Conservation (phyloP, 2,888 invertebrate genomes). For the Achlya flavicornis region DNA sequence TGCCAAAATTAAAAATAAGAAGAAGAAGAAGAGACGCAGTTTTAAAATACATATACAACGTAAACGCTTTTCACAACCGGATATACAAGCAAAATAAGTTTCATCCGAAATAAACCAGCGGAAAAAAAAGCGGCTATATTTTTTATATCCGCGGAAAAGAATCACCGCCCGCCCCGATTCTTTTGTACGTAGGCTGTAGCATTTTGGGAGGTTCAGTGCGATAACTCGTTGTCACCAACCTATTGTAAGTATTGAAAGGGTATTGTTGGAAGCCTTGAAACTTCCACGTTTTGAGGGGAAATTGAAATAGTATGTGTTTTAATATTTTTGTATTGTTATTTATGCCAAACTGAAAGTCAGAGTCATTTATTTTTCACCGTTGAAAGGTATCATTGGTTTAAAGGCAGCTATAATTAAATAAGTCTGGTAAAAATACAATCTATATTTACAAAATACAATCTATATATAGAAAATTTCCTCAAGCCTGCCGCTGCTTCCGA, state of each 20-base stretch:
- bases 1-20: too few species aligned
- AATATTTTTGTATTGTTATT: slow-evolving; percentile 8
- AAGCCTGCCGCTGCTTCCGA: too few species aligned
- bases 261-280: slow-evolving; percentile 23
- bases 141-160: background rate
- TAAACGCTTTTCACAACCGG: background rate
- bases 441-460: too few species aligned
- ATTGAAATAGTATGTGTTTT: slow-evolving; percentile 44
- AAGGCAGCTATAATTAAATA: too few species aligned
- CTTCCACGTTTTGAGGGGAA: slow-evolving; percentile 26
- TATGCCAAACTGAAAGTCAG: too few species aligned
- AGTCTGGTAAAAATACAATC: too few species aligned
- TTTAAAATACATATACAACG: slow-evolving; percentile 8
- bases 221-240: slow-evolving; percentile 48
- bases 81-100: background rate
- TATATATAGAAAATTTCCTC: too few species aligned
- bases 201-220: slow-evolving; percentile 33
- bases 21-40: too few species aligned
- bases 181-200: slow-evolving; percentile 30
- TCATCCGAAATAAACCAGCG: background rate
- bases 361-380: background rate
- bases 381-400: too few species aligned
- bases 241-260: slow-evolving; percentile 37
- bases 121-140: background rate
- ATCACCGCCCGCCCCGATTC: slow-evolving; percentile 17